Base-by-base conservation (phyloP, 35 echinoderm and acorn worm species). In the Ptychodera flava region DNA sequence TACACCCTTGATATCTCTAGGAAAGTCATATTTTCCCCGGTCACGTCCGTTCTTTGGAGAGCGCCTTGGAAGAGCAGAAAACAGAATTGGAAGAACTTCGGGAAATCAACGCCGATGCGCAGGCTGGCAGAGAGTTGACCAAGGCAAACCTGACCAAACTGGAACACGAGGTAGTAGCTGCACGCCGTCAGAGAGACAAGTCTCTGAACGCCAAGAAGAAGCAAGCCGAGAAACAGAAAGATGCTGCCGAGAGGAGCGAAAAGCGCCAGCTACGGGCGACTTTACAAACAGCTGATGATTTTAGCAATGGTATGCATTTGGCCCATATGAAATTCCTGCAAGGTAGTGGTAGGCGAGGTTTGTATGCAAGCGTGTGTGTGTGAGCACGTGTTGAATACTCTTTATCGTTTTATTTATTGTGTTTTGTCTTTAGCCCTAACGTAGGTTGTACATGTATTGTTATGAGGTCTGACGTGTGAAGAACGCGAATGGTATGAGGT, bases 201-300 rank as follows among this genome's bases (percentile, higher is more conserved):
- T 90, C 88, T 78, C 82, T 99, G 33, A 92, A 77, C 31, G 80
- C 86, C 32, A 99, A 92, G 96, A 99, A 99, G 87, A 99, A 99
- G 87, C 92, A 99, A 36, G 96, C 96, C 0, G 96, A 99, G 75
- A 90, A 92, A 90, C 96, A 99, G 78, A 99, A 99, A 36, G 96
- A 99, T 36, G 90, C 94, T 82, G 90, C 93, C 1, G 96, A 99
- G n/a, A 99, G 92, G 36, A 92, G 88, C 33, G 96, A 99, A 35
- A 76, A 78, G 82, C 92, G 96, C 6, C 88, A 90, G 0, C 22
- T 64, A 64, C 81, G 88, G 16, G 92, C 96, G 22, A 92, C 93
- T 16, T 86, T 99, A 33, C 96, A 99, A n/a, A 89, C 82, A 22
- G 6, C 22, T 64, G 96, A 99, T 34, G 96, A 99, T 27, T 0